These are phyloP conservation scores for Zoanthus sociatus DNA, from an alignment of 92 coral and sea anemone species.

Conservation along the genomic window DNA sequence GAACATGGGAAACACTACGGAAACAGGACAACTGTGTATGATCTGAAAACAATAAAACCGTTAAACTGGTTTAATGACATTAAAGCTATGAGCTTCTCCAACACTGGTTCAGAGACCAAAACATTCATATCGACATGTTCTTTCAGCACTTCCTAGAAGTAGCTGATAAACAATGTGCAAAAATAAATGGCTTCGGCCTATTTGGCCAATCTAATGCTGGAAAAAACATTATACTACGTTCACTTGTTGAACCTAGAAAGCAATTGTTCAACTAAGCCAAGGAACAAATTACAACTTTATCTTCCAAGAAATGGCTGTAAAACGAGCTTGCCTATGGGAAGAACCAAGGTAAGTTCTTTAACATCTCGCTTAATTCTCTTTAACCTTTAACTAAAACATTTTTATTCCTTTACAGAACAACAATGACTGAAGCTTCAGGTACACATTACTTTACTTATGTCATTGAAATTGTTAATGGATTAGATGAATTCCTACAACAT, in stretches of 20 bases:
- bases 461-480: no score
- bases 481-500: no score
- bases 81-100: not conserved
- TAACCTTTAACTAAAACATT: no score
- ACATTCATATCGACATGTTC: not conserved
- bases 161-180: not conserved
- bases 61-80: not conserved
- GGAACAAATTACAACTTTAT: no score
- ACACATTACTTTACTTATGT: no score
- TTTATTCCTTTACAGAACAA: no score
- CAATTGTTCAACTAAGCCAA: not conserved
- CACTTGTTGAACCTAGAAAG: not conserved
- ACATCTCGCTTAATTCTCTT: no score
- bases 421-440: no score
- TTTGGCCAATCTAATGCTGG: not conserved
- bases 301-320: no score
- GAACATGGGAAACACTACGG: slow-evolving; percentile 9
- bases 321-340: no score
- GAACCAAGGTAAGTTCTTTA: no score
- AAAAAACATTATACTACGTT: not conserved
- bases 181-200: not conserved
- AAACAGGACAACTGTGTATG: not conserved
- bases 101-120: not conserved
- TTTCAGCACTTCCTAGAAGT: not conserved
- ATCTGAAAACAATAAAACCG: slow-evolving; percentile 3